Evolutionary conservation across 1,140 invertebrate genomes (phyloP).

Genomic region (Limonius californicus): DNA sequence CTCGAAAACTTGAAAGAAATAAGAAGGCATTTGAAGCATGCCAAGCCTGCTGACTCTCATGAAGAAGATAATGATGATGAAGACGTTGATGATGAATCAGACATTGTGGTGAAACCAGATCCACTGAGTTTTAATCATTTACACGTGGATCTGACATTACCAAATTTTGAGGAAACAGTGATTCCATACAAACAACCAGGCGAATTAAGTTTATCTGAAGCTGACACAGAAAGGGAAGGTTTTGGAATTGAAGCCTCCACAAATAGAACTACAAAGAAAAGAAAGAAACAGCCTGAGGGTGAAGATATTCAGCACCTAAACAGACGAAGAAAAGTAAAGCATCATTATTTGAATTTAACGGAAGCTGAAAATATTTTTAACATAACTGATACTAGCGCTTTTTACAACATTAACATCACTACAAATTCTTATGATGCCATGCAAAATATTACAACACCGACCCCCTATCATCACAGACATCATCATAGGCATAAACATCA

Average conservation of each 20-base stretch:
- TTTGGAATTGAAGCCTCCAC: neutral
- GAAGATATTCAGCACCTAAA: neutral
- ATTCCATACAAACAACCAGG: neutral
- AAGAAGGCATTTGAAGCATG: constrained; percentile 64
- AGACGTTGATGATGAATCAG: neutral
- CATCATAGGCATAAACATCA: constrained; percentile 24
- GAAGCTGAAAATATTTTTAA: neutral
- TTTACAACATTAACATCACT: neutral
- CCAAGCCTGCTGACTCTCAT: constrained; percentile 46
- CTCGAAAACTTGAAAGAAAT: constrained; percentile 82
- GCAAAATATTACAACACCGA: neutral
- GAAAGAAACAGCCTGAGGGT: constrained; percentile 1
- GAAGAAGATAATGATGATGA: neutral
- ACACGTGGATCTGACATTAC: neutral
- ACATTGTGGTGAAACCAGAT: neutral
- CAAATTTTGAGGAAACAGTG: neutral
- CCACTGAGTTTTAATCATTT: neutral
- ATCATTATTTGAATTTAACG: neutral
- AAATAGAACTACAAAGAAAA: neutral
- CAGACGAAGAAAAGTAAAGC: constrained; percentile 5
- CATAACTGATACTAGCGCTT: neutral
- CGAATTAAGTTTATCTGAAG: neutral
- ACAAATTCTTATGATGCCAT: neutral
- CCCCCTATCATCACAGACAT: constrained; percentile 32
- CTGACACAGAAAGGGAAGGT: neutral